phyloP scores from a whole-genome alignment of 2,113 vertebrate genomes.

The Neopipo cinnamomea region DNA sequence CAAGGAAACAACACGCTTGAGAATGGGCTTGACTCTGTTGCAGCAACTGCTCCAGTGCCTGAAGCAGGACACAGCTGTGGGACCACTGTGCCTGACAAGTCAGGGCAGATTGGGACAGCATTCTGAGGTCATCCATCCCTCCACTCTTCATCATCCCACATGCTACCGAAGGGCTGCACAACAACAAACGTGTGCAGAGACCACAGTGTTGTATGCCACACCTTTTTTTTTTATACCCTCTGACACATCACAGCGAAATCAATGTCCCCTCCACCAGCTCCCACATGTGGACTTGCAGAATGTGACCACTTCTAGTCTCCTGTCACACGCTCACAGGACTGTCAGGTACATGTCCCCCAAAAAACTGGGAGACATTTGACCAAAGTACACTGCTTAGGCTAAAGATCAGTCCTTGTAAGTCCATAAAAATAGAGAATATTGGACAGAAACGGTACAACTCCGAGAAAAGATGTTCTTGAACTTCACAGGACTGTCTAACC shows the following conservation, averaged over 20 bases:
- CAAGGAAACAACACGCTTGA: background rate
- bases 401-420: conserved; percentile 13
- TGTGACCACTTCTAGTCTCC: background rate
- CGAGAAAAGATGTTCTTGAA: background rate
- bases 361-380: background rate
- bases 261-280: background rate
- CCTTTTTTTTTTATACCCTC: background rate
- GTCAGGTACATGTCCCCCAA: background rate
- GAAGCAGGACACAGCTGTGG: background rate
- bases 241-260: background rate
- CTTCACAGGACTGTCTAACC: background rate
- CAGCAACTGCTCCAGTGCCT: background rate
- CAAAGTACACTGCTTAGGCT: background rate
- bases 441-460: background rate
- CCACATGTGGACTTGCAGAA: background rate
- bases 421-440: background rate
- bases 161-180: background rate
- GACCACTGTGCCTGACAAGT: background rate
- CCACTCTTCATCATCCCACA: background rate
- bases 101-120: background rate
- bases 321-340: background rate
- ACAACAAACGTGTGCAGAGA: background rate
- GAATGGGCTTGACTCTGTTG: background rate
- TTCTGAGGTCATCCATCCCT: background rate
- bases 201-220: background rate